These are phyloP conservation scores for Pachyseris speciosa DNA, from an alignment of 64 coral and sea anemone species.

Conservation along the genomic window DNA sequence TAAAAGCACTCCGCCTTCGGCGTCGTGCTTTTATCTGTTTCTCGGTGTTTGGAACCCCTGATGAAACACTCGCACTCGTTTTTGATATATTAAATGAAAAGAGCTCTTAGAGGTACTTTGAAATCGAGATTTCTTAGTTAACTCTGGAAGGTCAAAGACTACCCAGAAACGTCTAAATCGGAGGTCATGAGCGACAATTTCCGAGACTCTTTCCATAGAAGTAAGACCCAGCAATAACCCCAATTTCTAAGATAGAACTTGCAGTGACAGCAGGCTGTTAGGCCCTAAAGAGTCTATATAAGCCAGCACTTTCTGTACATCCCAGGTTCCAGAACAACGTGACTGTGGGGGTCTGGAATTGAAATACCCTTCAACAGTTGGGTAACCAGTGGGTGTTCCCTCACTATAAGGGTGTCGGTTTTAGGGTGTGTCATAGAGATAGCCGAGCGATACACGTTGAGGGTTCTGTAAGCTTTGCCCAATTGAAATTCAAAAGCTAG, in stretches of 20 bases:
- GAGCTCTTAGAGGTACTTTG: no score
- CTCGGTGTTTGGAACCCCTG: no score
- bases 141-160: no score
- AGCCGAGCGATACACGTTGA: no score
- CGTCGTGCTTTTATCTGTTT: no score
- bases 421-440: slow-evolving; percentile 26
- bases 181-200: no score
- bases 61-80: no score
- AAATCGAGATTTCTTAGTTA: no score
- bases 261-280: background rate
- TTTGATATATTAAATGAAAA: no score
- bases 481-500: no score
- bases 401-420: background rate
- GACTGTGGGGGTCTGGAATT: background rate
- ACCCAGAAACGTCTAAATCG: background rate
- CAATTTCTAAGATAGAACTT: background rate
- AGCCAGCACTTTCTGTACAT: background rate
- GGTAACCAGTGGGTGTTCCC: slow-evolving; percentile 6
- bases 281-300: slow-evolving; percentile 1
- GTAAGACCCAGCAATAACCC: background rate
- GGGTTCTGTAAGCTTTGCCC: slow-evolving; percentile 22
- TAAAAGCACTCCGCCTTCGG: no score
- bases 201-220: no score
- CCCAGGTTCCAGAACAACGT: slow-evolving; percentile 6
- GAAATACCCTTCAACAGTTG: slow-evolving; percentile 20